Conservation (phyloP, 2,797 vertebrate species). For the Typhlichthys eigenmanni region DNA sequence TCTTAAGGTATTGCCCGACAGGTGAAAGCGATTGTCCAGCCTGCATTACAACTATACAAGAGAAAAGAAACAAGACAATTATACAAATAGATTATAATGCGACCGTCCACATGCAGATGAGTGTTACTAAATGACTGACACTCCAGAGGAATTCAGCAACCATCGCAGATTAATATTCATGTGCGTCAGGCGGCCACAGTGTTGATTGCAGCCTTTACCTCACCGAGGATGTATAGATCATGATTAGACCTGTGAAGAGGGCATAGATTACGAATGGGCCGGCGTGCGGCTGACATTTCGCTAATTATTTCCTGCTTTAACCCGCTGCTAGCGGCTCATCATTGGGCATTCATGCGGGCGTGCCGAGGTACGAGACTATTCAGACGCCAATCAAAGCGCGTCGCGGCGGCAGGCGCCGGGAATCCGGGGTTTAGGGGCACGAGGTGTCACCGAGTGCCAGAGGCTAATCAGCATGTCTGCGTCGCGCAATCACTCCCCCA, state of each 20-base stretch:
- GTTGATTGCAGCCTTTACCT: conserved; percentile 5
- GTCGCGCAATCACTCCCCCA: conserved; percentile 70
- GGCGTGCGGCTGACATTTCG: conserved; percentile 36
- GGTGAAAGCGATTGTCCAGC: too few species aligned
- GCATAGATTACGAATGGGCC: conserved; percentile 34
- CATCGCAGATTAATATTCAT: conserved; percentile 29
- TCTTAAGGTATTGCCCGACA: too few species aligned
- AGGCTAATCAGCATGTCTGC: conserved; percentile 64
- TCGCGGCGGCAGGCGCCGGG: background rate
- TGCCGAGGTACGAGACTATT: conserved; percentile 39
- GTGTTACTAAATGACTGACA: background rate
- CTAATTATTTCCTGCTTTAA: conserved; percentile 54
- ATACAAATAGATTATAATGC: too few species aligned
- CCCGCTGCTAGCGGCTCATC: conserved; percentile 53
- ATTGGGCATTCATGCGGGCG: conserved; percentile 53
- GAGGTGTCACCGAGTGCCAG: conserved; percentile 44
- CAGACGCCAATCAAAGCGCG: conserved; percentile 56
- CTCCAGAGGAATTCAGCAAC: background rate
- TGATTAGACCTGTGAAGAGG: conserved; percentile 29
- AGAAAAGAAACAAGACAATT: too few species aligned
- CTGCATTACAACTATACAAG: too few species aligned
- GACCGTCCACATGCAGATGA: too few species aligned
- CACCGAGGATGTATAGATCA: conserved; percentile 18
- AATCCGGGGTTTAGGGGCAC: conserved; percentile 26
- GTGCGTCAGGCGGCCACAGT: conserved; percentile 14